Percentiles rank a stretch among this genome's conserved stretches.
phyloP scores from a whole-genome alignment of 2,113 vertebrate species.

The Forbesichthys papilliferus region DNA sequence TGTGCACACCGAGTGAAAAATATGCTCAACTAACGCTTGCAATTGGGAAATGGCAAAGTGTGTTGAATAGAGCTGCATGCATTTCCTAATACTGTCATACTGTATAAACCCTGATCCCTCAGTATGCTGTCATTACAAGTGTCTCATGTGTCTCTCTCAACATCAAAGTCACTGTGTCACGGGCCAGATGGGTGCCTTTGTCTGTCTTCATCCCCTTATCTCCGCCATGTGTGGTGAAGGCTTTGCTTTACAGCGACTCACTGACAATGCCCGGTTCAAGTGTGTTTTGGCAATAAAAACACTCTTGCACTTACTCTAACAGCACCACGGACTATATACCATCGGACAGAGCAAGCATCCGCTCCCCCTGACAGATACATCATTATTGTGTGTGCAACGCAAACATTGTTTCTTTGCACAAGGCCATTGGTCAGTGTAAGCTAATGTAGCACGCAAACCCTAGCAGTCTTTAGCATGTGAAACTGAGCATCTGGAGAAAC shows the following conservation, averaged over 20 bases:
- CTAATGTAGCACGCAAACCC: constrained; percentile 46
- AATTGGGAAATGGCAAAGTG: neutral
- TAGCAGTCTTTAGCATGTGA: constrained; percentile 40
- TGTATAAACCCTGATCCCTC: neutral
- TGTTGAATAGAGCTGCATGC: neutral
- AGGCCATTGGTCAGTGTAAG: constrained; percentile 40
- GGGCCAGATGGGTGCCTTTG: constrained; percentile 29
- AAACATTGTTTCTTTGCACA: constrained; percentile 71
- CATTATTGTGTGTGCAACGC: constrained; percentile 74
- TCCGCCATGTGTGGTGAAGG: constrained; percentile 42
- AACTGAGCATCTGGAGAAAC: constrained; percentile 29
- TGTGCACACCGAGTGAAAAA: neutral
- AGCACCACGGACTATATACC: constrained; percentile 63
- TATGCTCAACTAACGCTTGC: neutral
- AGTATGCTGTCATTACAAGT: neutral
- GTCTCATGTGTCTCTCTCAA: constrained; percentile 21
- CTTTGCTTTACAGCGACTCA: constrained; percentile 55
- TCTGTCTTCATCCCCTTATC: constrained; percentile 36
- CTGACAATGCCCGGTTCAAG: constrained; percentile 46
- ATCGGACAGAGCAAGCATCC: constrained; percentile 48
- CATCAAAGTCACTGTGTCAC: constrained; percentile 3
- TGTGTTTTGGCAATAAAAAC: constrained; percentile 67
- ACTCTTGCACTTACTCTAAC: constrained; percentile 38
- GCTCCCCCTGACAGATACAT: constrained; percentile 58
- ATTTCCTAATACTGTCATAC: neutral